Evolutionary conservation across 2,888 invertebrate species (phyloP).

Genomic region (Atrina japonica): DNA sequence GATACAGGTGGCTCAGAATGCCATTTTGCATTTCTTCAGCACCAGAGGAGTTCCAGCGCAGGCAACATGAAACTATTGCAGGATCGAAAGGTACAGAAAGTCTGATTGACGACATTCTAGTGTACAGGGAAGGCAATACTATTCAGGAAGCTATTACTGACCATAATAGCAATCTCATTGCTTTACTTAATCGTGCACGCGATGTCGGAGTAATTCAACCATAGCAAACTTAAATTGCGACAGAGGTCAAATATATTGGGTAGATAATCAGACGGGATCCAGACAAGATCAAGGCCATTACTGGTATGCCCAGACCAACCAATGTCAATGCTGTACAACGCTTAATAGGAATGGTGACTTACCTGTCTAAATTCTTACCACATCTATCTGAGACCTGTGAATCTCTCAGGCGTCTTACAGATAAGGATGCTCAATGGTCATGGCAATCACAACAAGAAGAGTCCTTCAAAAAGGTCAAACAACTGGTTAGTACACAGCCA

Average conservation of each 20-base stretch:
- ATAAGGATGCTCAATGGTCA: constrained; percentile 22
- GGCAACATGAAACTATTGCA: constrained; percentile 15
- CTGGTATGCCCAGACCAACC: constrained; percentile 14
- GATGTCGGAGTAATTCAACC: constrained; percentile 18
- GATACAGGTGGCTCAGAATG: constrained; percentile 44
- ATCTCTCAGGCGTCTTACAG: constrained; percentile 37
- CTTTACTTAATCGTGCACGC: constrained; percentile 7
- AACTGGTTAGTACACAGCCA: constrained; percentile 28
- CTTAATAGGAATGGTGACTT: constrained; percentile 44
- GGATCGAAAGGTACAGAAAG: constrained; percentile 20
- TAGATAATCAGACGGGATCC: constrained; percentile 20
- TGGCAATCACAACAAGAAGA: constrained; percentile 42
- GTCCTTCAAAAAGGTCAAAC: constrained; percentile 35
- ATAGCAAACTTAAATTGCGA: constrained; percentile 19
- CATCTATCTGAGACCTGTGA: constrained; percentile 41
- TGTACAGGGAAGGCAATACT: too few species aligned
- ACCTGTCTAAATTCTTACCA: constrained; percentile 43
- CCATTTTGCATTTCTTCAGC: constrained; percentile 21
- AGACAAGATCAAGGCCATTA: constrained; percentile 21
- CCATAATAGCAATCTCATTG: background rate
- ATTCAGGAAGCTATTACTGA: background rate
- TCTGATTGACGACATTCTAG: too few species aligned
- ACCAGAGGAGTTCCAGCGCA: constrained; percentile 28
- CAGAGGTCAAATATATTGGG: constrained; percentile 17
- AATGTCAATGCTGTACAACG: constrained; percentile 36